Conservation (phyloP, 2,113 vertebrate genomes). For the Bambusicola thoracicus region DNA sequence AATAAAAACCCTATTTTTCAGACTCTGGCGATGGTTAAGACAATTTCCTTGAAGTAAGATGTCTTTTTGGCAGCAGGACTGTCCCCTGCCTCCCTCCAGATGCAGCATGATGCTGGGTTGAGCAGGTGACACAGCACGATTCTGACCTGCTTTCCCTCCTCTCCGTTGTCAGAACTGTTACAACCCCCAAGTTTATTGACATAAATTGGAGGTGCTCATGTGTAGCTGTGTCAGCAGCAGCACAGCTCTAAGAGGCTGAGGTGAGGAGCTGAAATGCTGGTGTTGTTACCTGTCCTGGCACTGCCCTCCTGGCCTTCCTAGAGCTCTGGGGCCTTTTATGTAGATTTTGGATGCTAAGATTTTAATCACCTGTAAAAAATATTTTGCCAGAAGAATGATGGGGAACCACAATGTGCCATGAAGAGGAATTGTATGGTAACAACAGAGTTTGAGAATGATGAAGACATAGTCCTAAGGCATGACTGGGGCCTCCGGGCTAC, state of each 20-base stretch:
- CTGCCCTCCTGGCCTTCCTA: background rate
- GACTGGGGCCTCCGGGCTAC: background rate
- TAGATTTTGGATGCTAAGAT: rapidly evolving
- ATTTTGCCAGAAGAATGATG: background rate
- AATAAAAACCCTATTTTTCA: background rate
- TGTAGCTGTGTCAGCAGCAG: background rate
- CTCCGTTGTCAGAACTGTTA: background rate
- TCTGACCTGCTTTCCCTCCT: background rate
- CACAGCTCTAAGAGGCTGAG: background rate
- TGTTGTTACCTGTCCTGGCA: background rate
- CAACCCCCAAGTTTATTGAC: background rate
- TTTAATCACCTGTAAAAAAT: background rate
- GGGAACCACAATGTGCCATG: rapidly evolving
- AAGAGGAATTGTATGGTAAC: background rate
- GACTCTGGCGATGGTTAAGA: background rate
- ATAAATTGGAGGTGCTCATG: background rate
- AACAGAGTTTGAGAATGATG: background rate
- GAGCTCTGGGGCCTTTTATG: background rate
- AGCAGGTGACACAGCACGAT: background rate
- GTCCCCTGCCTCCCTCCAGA: background rate
- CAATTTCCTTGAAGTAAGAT: background rate
- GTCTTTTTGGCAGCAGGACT: background rate
- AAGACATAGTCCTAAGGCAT: rapidly evolving
- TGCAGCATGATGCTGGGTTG: background rate
- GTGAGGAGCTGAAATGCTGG: background rate